Evolutionary conservation across 2,113 vertebrate genomes (phyloP).

Genomic region (Megaceryle maxima): DNA sequence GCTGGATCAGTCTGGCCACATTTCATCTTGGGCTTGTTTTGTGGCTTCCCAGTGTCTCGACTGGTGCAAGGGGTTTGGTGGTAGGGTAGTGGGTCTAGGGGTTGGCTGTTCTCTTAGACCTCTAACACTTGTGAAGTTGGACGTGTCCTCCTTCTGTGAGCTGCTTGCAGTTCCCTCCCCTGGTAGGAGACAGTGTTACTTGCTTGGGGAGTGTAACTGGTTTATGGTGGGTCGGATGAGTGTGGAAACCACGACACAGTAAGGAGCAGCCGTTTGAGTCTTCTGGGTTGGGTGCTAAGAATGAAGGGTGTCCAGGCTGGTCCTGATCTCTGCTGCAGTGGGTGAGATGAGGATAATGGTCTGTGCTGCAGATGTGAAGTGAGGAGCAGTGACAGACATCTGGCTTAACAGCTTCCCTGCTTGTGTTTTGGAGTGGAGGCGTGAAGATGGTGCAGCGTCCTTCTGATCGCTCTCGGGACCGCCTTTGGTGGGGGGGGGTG

Average conservation of each 20-base stretch:
- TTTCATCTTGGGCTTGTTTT: background rate
- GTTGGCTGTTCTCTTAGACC: background rate
- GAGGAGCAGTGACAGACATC: background rate
- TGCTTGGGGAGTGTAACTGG: too few species aligned
- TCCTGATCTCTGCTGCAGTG: background rate
- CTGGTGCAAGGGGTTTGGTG: background rate
- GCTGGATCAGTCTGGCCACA: background rate
- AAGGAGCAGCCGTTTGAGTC: background rate
- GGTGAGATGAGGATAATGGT: background rate
- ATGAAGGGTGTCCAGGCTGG: background rate
- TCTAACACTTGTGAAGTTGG: rapidly evolving
- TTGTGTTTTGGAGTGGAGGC: background rate
- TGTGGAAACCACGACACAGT: background rate
- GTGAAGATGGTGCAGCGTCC: background rate
- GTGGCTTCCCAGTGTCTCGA: background rate
- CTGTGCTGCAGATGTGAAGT: background rate
- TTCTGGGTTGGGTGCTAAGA: background rate
- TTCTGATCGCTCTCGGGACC: background rate
- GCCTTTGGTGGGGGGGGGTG: background rate
- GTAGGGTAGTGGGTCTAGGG: background rate
- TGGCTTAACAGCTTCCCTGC: background rate
- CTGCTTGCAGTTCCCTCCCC: background rate
- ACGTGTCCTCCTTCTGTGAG: background rate
- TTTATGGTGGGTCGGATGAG: rapidly evolving
- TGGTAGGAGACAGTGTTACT: background rate